Percentiles rank a stretch among this genome's conserved stretches.
phyloP scores from a whole-genome alignment of 2,113 vertebrate species.

The Delphinus delphis region DNA sequence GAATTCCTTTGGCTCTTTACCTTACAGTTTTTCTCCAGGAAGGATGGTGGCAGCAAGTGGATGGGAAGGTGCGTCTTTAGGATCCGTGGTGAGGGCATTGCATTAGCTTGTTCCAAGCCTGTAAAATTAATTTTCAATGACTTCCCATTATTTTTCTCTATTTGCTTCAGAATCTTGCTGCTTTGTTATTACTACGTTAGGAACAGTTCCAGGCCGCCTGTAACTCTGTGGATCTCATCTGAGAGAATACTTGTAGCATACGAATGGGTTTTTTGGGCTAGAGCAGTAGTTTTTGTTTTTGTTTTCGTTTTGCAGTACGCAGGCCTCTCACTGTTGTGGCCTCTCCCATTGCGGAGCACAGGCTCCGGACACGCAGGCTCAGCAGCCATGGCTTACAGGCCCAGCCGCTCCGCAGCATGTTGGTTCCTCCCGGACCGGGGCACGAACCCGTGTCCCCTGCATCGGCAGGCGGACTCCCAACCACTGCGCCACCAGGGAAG shows the following conservation, averaged over 20 bases:
- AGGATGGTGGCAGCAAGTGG: slow-evolving; percentile 82
- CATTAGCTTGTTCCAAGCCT: slow-evolving; percentile 81
- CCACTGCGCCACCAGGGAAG: no score
- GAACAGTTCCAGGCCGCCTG: background rate
- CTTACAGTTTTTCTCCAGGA: slow-evolving; percentile 85
- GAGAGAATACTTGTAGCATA: background rate
- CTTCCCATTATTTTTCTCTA: background rate
- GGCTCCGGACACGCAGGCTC: no score
- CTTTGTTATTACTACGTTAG: background rate
- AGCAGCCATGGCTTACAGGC: no score
- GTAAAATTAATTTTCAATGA: slow-evolving; percentile 53
- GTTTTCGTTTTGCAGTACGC: background rate
- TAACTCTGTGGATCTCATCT: background rate
- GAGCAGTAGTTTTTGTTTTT: background rate
- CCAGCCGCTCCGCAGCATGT: no score
- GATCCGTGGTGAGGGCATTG: slow-evolving; percentile 81
- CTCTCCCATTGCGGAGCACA: no score
- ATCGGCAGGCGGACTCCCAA: no score
- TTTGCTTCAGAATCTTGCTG: background rate
- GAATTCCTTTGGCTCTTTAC: slow-evolving; percentile 66
- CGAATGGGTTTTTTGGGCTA: background rate
- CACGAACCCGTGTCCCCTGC: no score
- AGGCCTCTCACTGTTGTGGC: no score
- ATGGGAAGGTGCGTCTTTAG: slow-evolving; percentile 84
- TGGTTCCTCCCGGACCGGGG: no score